Evolutionary conservation across 2,113 vertebrate species (phyloP).

Genomic region (Tupaia tana): DNA sequence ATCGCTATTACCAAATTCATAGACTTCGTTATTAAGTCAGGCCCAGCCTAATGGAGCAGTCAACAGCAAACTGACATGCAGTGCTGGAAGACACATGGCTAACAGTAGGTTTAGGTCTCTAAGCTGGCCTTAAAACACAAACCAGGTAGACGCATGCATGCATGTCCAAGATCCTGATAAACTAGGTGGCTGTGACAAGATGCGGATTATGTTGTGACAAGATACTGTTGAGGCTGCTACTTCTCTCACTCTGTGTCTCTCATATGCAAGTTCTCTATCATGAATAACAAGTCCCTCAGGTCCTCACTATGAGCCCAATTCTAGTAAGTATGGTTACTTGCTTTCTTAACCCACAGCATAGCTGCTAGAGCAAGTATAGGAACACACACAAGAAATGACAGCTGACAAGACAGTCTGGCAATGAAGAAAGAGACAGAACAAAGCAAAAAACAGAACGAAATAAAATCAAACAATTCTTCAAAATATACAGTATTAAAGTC

Average conservation of each 20-base stretch:
- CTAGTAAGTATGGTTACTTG: constrained; percentile 16
- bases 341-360: constrained; percentile 38
- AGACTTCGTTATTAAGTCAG: constrained; percentile 9
- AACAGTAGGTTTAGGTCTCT: no score
- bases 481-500: constrained; percentile 23
- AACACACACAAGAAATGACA: constrained; percentile 53
- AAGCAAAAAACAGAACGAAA: constrained; percentile 27
- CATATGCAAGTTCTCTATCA: no score
- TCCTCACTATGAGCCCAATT: background rate
- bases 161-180: no score
- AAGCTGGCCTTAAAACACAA: no score
- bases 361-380: constrained; percentile 12
- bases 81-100: no score
- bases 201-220: no score
- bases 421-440: constrained; percentile 48
- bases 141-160: no score
- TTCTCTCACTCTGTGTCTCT: no score
- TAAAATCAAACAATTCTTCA: constrained; percentile 29
- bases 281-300: background rate
- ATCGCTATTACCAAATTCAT: background rate
- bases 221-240: no score
- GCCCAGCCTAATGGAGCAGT: no score
- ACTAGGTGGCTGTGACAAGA: no score
- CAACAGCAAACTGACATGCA: no score
- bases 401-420: constrained; percentile 25